phyloP scores from a whole-genome alignment of 1,140 invertebrate species.

The Drosophila subobscura region DNA sequence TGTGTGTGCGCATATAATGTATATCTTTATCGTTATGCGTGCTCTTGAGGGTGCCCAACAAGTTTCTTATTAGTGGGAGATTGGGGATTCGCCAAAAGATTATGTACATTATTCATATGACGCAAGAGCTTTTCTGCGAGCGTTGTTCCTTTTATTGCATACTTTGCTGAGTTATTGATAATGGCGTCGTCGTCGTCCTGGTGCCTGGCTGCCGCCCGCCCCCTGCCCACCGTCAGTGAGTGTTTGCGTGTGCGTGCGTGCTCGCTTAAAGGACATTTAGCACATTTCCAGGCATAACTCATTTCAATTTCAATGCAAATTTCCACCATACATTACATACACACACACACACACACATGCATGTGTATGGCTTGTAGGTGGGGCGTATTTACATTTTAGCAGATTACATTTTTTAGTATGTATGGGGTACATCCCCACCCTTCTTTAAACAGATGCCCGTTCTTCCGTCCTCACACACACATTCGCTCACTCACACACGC shows the following conservation, averaged over 20 bases:
- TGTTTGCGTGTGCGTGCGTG: slow-evolving; percentile 18
- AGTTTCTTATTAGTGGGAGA: slow-evolving; percentile 65
- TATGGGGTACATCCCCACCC: slow-evolving; percentile 17
- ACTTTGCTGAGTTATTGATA: slow-evolving; percentile 76
- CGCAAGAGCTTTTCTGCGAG: slow-evolving; percentile 52
- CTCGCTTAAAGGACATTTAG: slow-evolving; percentile 43
- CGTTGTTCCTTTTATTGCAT: slow-evolving; percentile 73
- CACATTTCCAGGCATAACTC: slow-evolving; percentile 71
- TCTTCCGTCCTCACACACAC: background rate
- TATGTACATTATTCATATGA: slow-evolving; percentile 39
- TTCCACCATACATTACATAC: slow-evolving; percentile 27
- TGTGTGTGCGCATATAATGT: background rate
- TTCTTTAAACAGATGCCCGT: slow-evolving; percentile 10
- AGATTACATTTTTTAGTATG: slow-evolving; percentile 74
- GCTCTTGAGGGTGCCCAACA: slow-evolving; percentile 49
- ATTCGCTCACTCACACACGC: background rate
- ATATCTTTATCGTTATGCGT: slow-evolving; percentile 27
- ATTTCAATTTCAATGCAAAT: slow-evolving; percentile 79
- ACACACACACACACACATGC: background rate
- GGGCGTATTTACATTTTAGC: slow-evolving; percentile 70
- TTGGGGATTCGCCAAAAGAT: too few relatives aligned
- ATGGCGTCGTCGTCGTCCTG: slow-evolving; percentile 32
- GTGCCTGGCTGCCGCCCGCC: slow-evolving; percentile 1
- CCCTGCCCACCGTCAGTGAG: slow-evolving; percentile 8
- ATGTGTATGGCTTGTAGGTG: slow-evolving; percentile 5